Base-by-base conservation (phyloP, 2,888 invertebrate species). In the Cactoblastis cactorum region DNA sequence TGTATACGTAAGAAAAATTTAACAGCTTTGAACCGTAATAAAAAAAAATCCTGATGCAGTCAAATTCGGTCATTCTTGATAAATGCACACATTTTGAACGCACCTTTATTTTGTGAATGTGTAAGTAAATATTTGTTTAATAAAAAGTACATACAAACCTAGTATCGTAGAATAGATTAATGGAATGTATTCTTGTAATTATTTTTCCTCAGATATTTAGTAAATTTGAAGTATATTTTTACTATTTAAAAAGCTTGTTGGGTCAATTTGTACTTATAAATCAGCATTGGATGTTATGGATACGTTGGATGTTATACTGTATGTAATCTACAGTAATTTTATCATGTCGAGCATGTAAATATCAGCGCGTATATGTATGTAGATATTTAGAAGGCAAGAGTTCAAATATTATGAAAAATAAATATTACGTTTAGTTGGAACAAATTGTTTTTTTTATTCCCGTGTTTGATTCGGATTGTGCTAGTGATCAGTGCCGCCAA, bases 401-500 rank as follows among this genome's bases (percentile, higher is more conserved):
- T 87, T 89, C 87, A 87, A 88, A 87, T 85, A 86, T 84, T 84
- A 85, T 83, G 71, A 81, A 78, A 69, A 84, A 77, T 78, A 88
- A 87, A 87, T 79, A 78, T 83, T 82, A 87, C 83, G 85, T 83
- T 87, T 88, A 88, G 87, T 87, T 87, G 83, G 83, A 61, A 53
- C 55, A 4, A 34, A 51, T 55, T 50, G 60, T 70, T 69, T 68
- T 67, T 70, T 59, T 59, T 65, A 28, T 28, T 8, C 3, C 9
- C 8, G 5, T 3, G 8, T 1, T 9, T 28, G 5, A 9, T 6
- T 3, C 28, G 28, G 4, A 6, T 28, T n/a, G n/a, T n/a, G n/a
- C n/a, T n/a, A n/a, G n/a, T n/a, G n/a, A n/a, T n/a, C n/a, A n/a
- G n/a, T n/a, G n/a, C n/a, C n/a, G n/a, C n/a, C n/a, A n/a, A n/a